phyloP scores from a whole-genome alignment of 2,797 vertebrate genomes.

The Bradypus variegatus region DNA sequence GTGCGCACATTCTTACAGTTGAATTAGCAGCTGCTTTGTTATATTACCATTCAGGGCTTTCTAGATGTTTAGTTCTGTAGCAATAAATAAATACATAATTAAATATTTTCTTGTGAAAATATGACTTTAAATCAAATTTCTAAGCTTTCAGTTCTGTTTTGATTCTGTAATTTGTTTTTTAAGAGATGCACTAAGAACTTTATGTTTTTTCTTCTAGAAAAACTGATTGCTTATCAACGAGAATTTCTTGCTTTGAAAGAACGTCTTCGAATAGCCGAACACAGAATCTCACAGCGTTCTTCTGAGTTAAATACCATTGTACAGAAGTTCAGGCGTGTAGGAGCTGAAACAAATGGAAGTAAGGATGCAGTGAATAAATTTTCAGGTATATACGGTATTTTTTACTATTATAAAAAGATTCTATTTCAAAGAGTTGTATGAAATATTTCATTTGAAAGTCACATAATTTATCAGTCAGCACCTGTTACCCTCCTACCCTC shows the following conservation, averaged over 20 bases:
- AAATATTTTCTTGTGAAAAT: neutral
- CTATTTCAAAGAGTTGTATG: neutral
- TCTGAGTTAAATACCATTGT: constrained; percentile 92
- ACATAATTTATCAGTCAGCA: neutral
- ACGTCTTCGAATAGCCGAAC: constrained; percentile 94
- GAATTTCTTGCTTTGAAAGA: constrained; percentile 97
- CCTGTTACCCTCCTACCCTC: neutral
- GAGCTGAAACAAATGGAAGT: constrained; percentile 90
- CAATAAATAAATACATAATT: neutral
- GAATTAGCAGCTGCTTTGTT: neutral
- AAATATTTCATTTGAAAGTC: neutral
- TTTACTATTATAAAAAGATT: neutral
- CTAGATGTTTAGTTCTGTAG: neutral
- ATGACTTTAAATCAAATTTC: neutral
- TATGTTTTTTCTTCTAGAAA: constrained; percentile 77
- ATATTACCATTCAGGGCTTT: neutral
- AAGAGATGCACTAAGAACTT: neutral
- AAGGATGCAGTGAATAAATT: constrained; percentile 87
- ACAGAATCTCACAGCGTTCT: constrained; percentile 93
- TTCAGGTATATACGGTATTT: constrained; percentile 79
- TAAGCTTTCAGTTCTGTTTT: neutral
- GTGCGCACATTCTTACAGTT: neutral
- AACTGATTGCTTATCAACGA: constrained; percentile 93
- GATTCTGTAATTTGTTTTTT: neutral
- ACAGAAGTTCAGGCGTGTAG: constrained; percentile 92